Percentiles rank a stretch among this genome's conserved stretches.
phyloP scores from a whole-genome alignment of 2,888 invertebrate species.

The Synanthedon formicaeformis region DNA sequence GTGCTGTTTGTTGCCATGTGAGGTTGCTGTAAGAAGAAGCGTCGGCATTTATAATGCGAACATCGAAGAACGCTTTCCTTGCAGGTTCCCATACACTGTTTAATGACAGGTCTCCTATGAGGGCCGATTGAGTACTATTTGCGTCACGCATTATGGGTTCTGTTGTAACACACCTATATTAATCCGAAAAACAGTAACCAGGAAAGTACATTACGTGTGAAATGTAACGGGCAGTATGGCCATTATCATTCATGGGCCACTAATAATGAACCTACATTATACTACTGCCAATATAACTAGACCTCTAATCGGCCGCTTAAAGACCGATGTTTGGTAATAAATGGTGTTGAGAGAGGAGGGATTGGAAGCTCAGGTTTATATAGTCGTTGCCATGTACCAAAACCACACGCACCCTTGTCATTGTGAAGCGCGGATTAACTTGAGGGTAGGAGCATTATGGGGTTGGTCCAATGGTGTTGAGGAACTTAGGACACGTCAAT shows the following conservation, averaged over 20 bases:
- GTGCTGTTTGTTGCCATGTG: too few relatives aligned
- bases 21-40: too few relatives aligned
- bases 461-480: background rate
- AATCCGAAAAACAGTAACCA: too few relatives aligned
- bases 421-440: conserved; percentile 7
- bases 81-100: too few relatives aligned
- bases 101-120: too few relatives aligned
- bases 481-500: background rate
- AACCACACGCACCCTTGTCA: conserved; percentile 8
- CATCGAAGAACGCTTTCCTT: too few relatives aligned
- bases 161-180: too few relatives aligned
- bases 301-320: background rate
- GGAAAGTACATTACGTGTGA: conserved; percentile 6
- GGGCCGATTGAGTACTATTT: too few relatives aligned
- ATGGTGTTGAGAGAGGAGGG: background rate
- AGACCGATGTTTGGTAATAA: background rate
- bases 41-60: too few relatives aligned
- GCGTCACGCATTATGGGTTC: too few relatives aligned
- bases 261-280: conserved; percentile 5
- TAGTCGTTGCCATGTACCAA: background rate
- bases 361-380: conserved; percentile 1
- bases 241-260: conserved; percentile 8
- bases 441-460: conserved; percentile 2
- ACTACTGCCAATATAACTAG: conserved; percentile 1
- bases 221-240: conserved; percentile 6